Base-by-base conservation (phyloP, 1,140 invertebrate species). In the Trichoplusia ni region DNA sequence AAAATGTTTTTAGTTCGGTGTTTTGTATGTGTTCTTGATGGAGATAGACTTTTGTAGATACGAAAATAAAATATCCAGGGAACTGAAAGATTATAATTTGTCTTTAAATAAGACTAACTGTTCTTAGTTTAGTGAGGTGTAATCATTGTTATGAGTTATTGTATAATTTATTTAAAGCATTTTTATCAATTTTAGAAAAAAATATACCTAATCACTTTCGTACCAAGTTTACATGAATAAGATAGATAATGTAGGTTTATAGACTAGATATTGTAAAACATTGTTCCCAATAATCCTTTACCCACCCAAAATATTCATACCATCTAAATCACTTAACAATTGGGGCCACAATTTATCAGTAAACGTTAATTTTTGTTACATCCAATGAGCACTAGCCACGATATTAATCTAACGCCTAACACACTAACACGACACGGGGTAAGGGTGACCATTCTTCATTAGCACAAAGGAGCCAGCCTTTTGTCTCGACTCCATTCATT, bases 391-490 rank as follows among this genome's bases (percentile, higher is more conserved):
- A 67, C 46, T 63, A 64, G 27, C 42, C 29, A 59, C 51, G 63
- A 79, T 81, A 86, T 88, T 86, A 88, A 88, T 88, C 79, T 81
- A 80, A 86, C 75, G 76, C 75, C 81, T 82, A 81, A 84, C 77
- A 84, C 83, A 84, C 79, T 84, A 83, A 73, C 73, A 69, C 67
- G 62, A 66, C 65, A 65, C 54, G 67, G 75, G 63, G 70, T 69
- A 72, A 72, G 79, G 82, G 81, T 87, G 82, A 86, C 86, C 84
- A 89, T 87, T 85, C 86, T 89, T 89, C 84, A 87, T 86, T 85
- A 84, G 79, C 63, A 89, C 86, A 89, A 89, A 86, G 84, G 86
- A 86, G 70, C 64, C 65, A 68, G 69, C 75, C 84, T 82, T 84
- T 89, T 87, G 84, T 89, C 79, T 84, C 66, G 75, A 71, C 73